A percentile compares a stretch with the other conserved stretches of the same genome.
These are phyloP conservation scores for Anastrepha ludens DNA, from an alignment of 1,140 invertebrate genomes.

Conservation along the genomic window DNA sequence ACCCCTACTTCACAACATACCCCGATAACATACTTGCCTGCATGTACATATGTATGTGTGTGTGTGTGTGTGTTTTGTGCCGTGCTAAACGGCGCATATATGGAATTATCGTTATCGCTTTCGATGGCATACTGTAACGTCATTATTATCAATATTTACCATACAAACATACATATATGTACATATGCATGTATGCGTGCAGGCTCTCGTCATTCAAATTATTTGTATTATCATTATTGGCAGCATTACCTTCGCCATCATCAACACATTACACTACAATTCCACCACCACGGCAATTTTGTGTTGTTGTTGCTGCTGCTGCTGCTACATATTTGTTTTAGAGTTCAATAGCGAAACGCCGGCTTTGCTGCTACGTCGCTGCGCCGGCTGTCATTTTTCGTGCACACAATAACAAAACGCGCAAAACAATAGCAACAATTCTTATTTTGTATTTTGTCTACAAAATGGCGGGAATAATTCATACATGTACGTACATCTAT, in stretches of 20 bases:
- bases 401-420: constrained; percentile 11
- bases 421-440: constrained; percentile 22
- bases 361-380: not conserved
- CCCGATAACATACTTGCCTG: not conserved
- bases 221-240: not conserved
- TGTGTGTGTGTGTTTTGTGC: not conserved
- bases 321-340: not conserved
- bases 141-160: not conserved
- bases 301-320: not conserved
- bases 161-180: not conserved
- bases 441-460: constrained; percentile 31
- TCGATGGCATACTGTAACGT: not conserved
- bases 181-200: not conserved
- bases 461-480: constrained; percentile 52
- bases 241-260: constrained; percentile 5
- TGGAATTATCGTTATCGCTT: not conserved
- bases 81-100: not conserved
- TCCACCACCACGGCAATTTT: not conserved
- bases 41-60: not conserved
- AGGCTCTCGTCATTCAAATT: not conserved
- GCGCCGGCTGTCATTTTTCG: constrained; percentile 35
- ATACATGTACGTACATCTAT: constrained; percentile 9
- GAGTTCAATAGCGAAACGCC: not conserved
- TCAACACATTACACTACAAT: not conserved
- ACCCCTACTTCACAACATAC: not conserved